phyloP scores from a whole-genome alignment of 1,140 invertebrate genomes.

The Ceratina calcarata region DNA sequence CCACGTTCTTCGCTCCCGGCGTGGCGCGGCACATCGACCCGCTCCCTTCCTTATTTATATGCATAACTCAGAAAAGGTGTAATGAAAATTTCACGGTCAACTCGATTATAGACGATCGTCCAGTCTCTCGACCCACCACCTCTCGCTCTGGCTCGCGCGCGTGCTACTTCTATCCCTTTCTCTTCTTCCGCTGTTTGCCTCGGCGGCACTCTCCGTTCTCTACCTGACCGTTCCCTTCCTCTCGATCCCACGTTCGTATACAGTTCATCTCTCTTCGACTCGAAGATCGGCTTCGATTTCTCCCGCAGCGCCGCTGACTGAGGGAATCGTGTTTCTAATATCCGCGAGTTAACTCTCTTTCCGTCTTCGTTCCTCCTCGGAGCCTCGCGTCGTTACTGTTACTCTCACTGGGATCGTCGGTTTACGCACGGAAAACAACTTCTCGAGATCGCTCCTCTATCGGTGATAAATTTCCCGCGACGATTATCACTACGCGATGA shows the following conservation, averaged over 20 bases:
- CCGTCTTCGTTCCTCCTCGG: not conserved
- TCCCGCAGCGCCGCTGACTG: not conserved
- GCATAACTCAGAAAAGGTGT: slow-evolving; percentile 79
- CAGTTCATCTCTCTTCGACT: not conserved
- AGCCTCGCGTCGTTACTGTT: not conserved
- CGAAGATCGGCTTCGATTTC: not conserved
- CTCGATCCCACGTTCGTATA: not conserved
- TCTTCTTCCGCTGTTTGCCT: not conserved
- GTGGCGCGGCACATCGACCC: slow-evolving; percentile 56
- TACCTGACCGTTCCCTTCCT: not conserved
- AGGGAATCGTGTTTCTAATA: slow-evolving; percentile 35
- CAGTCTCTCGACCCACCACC: slow-evolving; percentile 25
- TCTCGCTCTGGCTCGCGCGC: slow-evolving; percentile 14
- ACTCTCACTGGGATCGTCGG: not conserved
- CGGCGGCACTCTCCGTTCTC: too few species aligned
- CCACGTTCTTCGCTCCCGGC: slow-evolving; percentile 71
- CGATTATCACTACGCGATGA: slow-evolving; percentile 58
- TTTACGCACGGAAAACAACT: slow-evolving; percentile 54
- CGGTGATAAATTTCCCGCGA: slow-evolving; percentile 58
- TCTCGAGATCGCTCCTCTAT: slow-evolving; percentile 50
- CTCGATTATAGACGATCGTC: slow-evolving; percentile 63
- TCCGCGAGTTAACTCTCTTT: not conserved
- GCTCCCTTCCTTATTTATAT: slow-evolving; percentile 77
- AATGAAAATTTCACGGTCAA: slow-evolving; percentile 75
- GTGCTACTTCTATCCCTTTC: not conserved